Base-by-base conservation (phyloP, 2,113 vertebrate genomes). In the Hiodon tergisus region DNA sequence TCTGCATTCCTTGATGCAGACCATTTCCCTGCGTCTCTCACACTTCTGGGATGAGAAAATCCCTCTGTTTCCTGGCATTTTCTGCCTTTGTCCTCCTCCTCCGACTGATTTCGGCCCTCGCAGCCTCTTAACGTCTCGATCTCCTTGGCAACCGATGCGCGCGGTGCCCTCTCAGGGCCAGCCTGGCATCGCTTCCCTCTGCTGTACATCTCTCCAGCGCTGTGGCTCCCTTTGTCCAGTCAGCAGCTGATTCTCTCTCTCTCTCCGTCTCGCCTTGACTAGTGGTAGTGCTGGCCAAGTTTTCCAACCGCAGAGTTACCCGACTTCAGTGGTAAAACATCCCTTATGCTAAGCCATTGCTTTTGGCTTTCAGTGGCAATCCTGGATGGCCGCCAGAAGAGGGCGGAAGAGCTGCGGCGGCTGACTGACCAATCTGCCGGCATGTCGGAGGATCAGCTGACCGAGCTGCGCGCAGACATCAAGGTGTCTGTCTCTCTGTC, bases 361-460 rank as follows among this genome's bases (percentile, higher is more conserved):
- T 61, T 52, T 17, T 87, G 50, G 79, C 79, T 85, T 85, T 14
- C 85, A 98, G 96, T 98, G 93, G 84, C 85, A 62, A 94, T 94
- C 69, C 83, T 98, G 85, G 87, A 91, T 7, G 85, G 93, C 58
- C 92, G 96, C 17, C 96, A 98, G 85, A 96, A 94, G 88, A 91
- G 84, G 84, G 96, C 96, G 0, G 95, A 95, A 76, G 91, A 93
- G 68, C 89, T 98, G 5, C 91, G 90, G 66, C 93, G 93, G 75
- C 84, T 96, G 85, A 96, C 95, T 0, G 96, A 98, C 2, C 87
- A 90, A 77, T 95, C 95, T 0, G 93, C 91, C 0, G 89, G 92
- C 5, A 95, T 98, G 95, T 94, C 95, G 3, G 96, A 97, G 85
- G 95, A 96, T 73, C 95, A 98, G 80, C 73, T 98, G 87, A 85